Conservation (phyloP, 2,888 invertebrate species). For the Thalpophila matura region DNA sequence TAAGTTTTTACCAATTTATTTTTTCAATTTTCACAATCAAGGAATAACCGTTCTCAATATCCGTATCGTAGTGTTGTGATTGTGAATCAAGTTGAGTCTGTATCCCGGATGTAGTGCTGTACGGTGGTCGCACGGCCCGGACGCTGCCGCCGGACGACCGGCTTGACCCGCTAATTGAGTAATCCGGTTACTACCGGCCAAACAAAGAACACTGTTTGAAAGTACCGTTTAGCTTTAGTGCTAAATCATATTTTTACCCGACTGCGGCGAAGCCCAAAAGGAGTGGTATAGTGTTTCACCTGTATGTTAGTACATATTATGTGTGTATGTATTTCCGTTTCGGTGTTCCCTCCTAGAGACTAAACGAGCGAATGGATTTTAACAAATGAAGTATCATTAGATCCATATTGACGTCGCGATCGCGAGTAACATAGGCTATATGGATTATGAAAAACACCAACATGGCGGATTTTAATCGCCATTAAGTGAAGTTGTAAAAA, state of each 20-base stretch:
- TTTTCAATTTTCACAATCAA: conserved; percentile 10
- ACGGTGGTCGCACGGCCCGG: conserved; percentile 53
- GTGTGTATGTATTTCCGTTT: too few species aligned
- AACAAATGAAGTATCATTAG: too few species aligned
- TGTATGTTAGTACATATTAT: too few species aligned
- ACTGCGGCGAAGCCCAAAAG: too few species aligned
- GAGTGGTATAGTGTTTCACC: too few species aligned
- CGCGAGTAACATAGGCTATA: too few species aligned
- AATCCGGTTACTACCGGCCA: conserved; percentile 56
- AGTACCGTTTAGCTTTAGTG: conserved; percentile 2
- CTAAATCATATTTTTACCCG: conserved; percentile 24
- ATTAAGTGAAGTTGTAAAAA: too few species aligned
- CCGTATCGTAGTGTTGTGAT: conserved; percentile 31
- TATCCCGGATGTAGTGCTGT: conserved; percentile 59
- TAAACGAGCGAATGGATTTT: too few species aligned
- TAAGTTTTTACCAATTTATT: neutral
- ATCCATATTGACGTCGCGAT: too few species aligned
- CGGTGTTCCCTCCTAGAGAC: too few species aligned
- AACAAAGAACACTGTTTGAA: conserved; percentile 55
- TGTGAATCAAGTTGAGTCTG: conserved; percentile 56
- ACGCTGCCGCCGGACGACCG: conserved; percentile 57
- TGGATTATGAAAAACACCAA: too few species aligned
- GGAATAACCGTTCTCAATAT: conserved; percentile 20
- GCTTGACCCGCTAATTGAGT: conserved; percentile 66
- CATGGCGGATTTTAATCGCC: too few species aligned